Evolutionary conservation across 2,113 vertebrate genomes (phyloP), one percentile per base, ranked within the genome.

Genomic region (Salvelinus namaycush): DNA sequence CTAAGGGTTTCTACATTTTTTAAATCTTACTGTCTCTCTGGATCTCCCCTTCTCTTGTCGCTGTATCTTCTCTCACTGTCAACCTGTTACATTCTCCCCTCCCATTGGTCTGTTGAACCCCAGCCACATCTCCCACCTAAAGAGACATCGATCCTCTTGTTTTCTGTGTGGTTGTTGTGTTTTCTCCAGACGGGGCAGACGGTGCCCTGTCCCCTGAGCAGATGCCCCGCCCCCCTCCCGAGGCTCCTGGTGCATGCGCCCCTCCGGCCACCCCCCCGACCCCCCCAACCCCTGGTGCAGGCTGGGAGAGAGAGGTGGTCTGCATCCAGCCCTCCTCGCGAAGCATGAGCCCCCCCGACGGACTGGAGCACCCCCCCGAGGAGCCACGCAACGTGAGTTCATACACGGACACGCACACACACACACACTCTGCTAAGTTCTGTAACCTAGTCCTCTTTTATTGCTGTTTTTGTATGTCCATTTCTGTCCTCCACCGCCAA

Each of bases 291-390:
- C 9, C 39, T 44, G 39, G 12, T 13, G 70, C 86, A 1, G 87
- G 93, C 24, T 96, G 96, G 96, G 93, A 94, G 68, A 89, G 87
- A 48, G 94, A 93, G 57, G 98, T 99, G 7, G 97, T 99, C 79
- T 97, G 98, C 84, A 98, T 96, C 84, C 98, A 99, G 80, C 98
- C 98, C 16, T 92, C 96, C 14, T 92, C 96, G 64, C 95, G 98
- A 79, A 97, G 95, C 79, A 94, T 98, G 8, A 97, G 94, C 86
- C 93, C 96, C 9, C 97, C 97, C 3, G 97, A 99, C 64, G 95
- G 93, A 67, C 91, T 94, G 72, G 97, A 99, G 90, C 94, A 94
- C 71, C 94, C 95, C 60, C 91, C 94, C 0, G 95, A 97, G 79
- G 95, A 94, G 75, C 78, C 87, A 0, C 74, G 22, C 71, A 90